Percentiles rank a stretch among this genome's conserved stretches.
Conservation (phyloP, 1,140 invertebrate genomes). For the Glossosoma conforme region DNA sequence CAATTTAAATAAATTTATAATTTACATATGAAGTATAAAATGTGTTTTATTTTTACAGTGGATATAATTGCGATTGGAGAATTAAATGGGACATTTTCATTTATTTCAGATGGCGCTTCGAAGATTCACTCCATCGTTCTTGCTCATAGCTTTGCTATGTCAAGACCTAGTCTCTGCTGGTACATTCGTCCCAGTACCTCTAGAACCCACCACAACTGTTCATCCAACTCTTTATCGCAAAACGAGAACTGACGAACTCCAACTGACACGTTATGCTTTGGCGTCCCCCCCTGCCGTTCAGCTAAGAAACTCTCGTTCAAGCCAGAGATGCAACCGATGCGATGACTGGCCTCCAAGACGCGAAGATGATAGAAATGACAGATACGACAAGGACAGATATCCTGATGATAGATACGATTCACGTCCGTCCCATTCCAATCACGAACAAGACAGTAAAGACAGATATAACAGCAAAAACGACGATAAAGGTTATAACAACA, state of each 20-base stretch:
- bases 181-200: slow-evolving; percentile 27
- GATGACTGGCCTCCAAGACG: slow-evolving; percentile 25
- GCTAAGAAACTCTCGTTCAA: slow-evolving; percentile 27
- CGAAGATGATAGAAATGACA: slow-evolving; percentile 20
- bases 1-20: too few species aligned
- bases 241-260: slow-evolving; percentile 16
- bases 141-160: slow-evolving; percentile 7
- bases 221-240: slow-evolving; percentile 18
- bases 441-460: slow-evolving; percentile 2
- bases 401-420: slow-evolving; percentile 22
- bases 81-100: not conserved
- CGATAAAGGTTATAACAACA: slow-evolving; percentile 8
- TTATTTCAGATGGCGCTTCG: slow-evolving; percentile 16
- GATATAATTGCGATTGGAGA: not conserved
- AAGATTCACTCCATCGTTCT: not conserved
- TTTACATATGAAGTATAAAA: too few species aligned
- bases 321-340: slow-evolving; percentile 21
- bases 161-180: slow-evolving; percentile 11
- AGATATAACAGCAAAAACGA: slow-evolving; percentile 13
- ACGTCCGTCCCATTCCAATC: slow-evolving; percentile 3
- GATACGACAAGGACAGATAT: slow-evolving; percentile 26
- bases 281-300: slow-evolving; percentile 9
- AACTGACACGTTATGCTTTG: slow-evolving; percentile 20
- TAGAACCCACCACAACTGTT: slow-evolving; percentile 18
- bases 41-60: too few species aligned